These are phyloP conservation scores for Idris sp. DNA, from an alignment of 1,140 invertebrate species.

Conservation along the genomic window DNA sequence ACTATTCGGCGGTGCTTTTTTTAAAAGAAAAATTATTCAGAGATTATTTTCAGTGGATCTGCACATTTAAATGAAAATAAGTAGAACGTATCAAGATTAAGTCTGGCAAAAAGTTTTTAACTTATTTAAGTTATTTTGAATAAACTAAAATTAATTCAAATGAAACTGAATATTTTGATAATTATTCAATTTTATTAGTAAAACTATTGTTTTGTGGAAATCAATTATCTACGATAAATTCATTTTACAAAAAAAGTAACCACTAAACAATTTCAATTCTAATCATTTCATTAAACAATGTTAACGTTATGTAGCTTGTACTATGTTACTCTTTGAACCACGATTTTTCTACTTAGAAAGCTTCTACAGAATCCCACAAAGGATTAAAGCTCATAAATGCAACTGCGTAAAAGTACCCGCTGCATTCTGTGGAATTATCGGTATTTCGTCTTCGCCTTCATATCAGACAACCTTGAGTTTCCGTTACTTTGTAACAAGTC, in stretches of 20 bases:
- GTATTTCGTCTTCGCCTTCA: conserved; percentile 66
- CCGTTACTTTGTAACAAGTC: conserved; percentile 46
- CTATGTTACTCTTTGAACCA: conserved; percentile 28
- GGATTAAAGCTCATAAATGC: conserved; percentile 73
- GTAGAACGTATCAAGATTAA: too few relatives aligned
- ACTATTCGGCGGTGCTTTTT: too few relatives aligned
- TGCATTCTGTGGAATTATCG: conserved; percentile 68
- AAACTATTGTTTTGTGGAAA: too few relatives aligned
- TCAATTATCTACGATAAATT: too few relatives aligned
- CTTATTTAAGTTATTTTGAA: too few relatives aligned
- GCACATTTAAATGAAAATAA: too few relatives aligned
- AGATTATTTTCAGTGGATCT: too few relatives aligned
- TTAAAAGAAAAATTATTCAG: too few relatives aligned
- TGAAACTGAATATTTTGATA: too few relatives aligned
- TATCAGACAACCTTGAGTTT: conserved; percentile 27
- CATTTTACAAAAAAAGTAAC: background rate
- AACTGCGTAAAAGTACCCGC: conserved; percentile 50
- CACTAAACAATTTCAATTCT: conserved; percentile 12
- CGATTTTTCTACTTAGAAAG: conserved; percentile 41
- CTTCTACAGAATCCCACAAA: conserved; percentile 65
- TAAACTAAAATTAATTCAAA: too few relatives aligned
- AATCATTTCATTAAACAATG: conserved; percentile 22
- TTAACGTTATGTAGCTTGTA: conserved; percentile 1
- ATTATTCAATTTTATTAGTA: too few relatives aligned
- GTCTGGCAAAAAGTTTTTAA: too few relatives aligned